Conservation (phyloP, 1,140 invertebrate species). For the Leptinotarsa lineolata region DNA sequence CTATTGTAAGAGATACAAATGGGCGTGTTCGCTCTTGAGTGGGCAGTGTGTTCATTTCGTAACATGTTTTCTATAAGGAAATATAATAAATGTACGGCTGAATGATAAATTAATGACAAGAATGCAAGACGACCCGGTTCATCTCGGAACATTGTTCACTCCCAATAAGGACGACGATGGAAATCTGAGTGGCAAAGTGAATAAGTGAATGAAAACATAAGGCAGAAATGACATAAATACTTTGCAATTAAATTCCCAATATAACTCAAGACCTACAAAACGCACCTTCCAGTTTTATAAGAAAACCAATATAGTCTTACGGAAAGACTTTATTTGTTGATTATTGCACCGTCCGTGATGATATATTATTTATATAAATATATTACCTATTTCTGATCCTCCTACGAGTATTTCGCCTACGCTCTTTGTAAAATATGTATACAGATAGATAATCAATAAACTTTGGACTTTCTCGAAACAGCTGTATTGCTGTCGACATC, state of each 20-base stretch:
- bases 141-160: background rate
- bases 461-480: background rate
- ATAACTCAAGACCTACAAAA: background rate
- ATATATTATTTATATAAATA: slow-evolving; percentile 11
- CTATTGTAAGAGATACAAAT: slow-evolving; percentile 16
- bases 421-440: slow-evolving; percentile 13
- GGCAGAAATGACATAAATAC: background rate
- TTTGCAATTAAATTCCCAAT: background rate
- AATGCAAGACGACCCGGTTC: background rate
- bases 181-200: slow-evolving; percentile 1
- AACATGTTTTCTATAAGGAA: slow-evolving; percentile 4
- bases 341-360: background rate
- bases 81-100: background rate
- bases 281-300: background rate
- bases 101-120: background rate
- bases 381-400: slow-evolving; percentile 17
- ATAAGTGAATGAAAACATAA: background rate
- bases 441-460: slow-evolving; percentile 13
- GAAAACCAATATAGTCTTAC: background rate
- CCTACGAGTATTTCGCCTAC: slow-evolving; percentile 12
- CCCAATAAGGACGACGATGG: slow-evolving; percentile 1
- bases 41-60: slow-evolving; percentile 3
- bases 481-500: background rate
- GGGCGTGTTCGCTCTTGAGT: slow-evolving; percentile 6
- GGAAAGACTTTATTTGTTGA: background rate